phyloP scores from a whole-genome alignment of 2,888 invertebrate species.

The Drosophila meridiana region DNA sequence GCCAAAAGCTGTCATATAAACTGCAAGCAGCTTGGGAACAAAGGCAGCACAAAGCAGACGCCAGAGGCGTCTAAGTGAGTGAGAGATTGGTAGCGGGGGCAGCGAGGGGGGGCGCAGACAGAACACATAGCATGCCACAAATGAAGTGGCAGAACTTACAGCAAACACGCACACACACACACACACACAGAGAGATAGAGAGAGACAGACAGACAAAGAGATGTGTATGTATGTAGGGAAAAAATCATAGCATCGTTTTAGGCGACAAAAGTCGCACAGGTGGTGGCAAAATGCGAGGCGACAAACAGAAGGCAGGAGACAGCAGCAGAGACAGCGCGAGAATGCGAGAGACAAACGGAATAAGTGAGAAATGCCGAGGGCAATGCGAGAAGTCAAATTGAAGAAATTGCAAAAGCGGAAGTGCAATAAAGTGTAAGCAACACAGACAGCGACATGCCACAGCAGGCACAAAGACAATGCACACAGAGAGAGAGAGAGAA shows the following conservation, averaged over 20 bases:
- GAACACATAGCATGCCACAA: conserved; percentile 53
- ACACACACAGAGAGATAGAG: neutral
- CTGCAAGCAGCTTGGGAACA: conserved; percentile 60
- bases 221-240: conserved; percentile 10
- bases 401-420: conserved; percentile 66
- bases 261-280: conserved; percentile 53
- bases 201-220: conserved; percentile 1
- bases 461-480: conserved; percentile 19
- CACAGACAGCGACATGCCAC: conserved; percentile 21
- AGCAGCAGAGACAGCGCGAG: conserved; percentile 8
- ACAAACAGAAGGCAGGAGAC: neutral
- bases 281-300: conserved; percentile 22
- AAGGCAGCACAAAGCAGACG: conserved; percentile 63
- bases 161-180: conserved; percentile 12
- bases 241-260: conserved; percentile 71
- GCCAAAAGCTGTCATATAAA: conserved; percentile 62
- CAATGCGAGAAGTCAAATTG: conserved; percentile 49
- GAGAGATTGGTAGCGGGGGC: neutral
- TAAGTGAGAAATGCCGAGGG: conserved; percentile 15
- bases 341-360: conserved; percentile 9
- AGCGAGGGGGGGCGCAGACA: neutral
- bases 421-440: conserved; percentile 68
- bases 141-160: conserved; percentile 65
- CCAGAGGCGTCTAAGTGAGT: conserved; percentile 52
- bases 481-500: neutral